Evolutionary conservation across 2,888 invertebrate species (phyloP).

Genomic region (Callyntrura sp.): DNA sequence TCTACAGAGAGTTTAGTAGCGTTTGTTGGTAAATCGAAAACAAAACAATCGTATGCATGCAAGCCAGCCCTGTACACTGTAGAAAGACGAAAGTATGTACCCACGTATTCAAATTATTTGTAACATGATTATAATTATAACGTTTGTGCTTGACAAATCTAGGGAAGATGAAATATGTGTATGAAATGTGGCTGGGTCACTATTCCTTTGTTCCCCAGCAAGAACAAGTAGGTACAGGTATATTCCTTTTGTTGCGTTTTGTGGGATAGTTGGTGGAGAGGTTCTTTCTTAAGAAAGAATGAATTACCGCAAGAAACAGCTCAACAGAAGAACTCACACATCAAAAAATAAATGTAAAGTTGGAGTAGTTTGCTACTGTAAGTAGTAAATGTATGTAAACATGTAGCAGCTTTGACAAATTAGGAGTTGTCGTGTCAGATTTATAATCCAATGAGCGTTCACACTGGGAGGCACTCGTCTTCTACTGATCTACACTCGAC

Average conservation of each 20-base stretch:
- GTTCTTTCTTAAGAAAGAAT: not conserved
- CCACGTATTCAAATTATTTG: not conserved
- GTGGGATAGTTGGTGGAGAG: not conserved
- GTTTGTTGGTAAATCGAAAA: no score
- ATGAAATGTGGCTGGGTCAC: slow-evolving; percentile 3
- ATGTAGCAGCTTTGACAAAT: slow-evolving; percentile 81
- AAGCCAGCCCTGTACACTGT: no score
- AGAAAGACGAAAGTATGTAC: no score
- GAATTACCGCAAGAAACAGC: slow-evolving; percentile 1
- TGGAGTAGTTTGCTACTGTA: no score
- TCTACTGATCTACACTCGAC: slow-evolving; percentile 78
- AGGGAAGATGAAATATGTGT: not conserved
- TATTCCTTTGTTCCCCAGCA: not conserved
- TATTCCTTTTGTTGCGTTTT: not conserved
- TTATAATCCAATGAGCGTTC: slow-evolving; percentile 79
- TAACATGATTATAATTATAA: not conserved
- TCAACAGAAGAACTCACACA: slow-evolving; percentile 46
- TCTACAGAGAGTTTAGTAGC: no score
- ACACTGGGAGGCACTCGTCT: slow-evolving; percentile 80
- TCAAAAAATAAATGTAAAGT: slow-evolving; percentile 4
- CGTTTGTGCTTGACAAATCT: not conserved
- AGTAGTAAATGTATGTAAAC: slow-evolving; percentile 46
- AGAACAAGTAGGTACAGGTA: no score
- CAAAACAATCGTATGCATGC: no score
- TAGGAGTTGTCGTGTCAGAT: slow-evolving; percentile 82